Evolutionary conservation across 2,888 invertebrate species (phyloP), one percentile per base, ranked within the genome.

Genomic region (Apeira syringaria): DNA sequence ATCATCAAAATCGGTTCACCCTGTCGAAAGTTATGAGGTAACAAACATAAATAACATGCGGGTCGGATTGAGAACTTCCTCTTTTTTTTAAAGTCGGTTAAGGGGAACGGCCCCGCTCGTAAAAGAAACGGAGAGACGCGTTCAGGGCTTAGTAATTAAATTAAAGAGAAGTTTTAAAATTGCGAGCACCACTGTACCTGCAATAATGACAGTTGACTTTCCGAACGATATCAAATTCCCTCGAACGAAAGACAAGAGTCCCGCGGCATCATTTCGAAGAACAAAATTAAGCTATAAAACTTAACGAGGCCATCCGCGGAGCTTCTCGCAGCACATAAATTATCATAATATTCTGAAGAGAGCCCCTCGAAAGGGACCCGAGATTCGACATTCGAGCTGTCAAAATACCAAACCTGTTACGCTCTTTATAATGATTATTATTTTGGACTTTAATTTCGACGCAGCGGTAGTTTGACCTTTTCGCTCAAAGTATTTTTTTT

Each of bases 401-500:
- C 80, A 80, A 75, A 78, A 79, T 71, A 74, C 62, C 61, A 65
- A 67, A 74, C 70, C 67, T 67, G 71, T 64, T 68, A 62, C 61
- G 53, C 64, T 66, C 66, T 70, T 70, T 78, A 66, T 78, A 80
- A 82, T 81, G 68, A 80, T 81, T 79, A 80, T 81, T 77, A 81
- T 80, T 82, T 76, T 66, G 59, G 76, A 80, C 73, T 80, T 81
- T 77, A 85, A 83, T 83, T 76, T 78, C 73, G 74, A 61, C 67
- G 56, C 72, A 69, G 75, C 69, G 62, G 69, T 70, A 60, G 72
- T 45, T 62, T 85, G 87, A 87, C 88, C 87, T 88, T 88, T 88
- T 86, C 84, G 80, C 81, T 87, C 83, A 78, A 68, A 55, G 67
- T 64, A n/a, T n/a, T 69, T 58, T 72, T 74, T 69, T 69, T 63